These are phyloP conservation scores for Clivina fossor DNA, from an alignment of 2,888 invertebrate species.

Conservation along the genomic window DNA sequence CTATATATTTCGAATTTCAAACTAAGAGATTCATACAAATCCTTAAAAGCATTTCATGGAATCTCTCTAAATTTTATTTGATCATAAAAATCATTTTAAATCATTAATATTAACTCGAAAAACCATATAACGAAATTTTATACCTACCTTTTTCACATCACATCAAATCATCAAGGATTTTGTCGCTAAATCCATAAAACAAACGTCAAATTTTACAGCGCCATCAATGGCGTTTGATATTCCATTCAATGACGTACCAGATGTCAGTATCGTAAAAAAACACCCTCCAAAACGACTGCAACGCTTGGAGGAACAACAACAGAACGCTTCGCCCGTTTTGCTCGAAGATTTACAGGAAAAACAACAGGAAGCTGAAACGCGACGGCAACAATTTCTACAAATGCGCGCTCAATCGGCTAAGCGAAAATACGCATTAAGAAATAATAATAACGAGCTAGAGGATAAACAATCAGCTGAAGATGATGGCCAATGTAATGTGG, in stretches of 20 bases:
- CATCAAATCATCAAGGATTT: too few relatives aligned
- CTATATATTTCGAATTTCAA: too few relatives aligned
- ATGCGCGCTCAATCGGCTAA: slow-evolving; percentile 36
- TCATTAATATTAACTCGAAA: too few relatives aligned
- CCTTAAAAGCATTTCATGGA: too few relatives aligned
- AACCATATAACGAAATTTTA: too few relatives aligned
- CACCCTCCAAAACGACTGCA: slow-evolving; percentile 71
- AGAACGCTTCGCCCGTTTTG: slow-evolving; percentile 56
- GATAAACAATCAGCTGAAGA: too few relatives aligned
- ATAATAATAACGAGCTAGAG: neutral
- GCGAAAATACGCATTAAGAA: slow-evolving; percentile 14
- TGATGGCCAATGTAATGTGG: too few relatives aligned
- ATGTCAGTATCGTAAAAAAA: slow-evolving; percentile 55
- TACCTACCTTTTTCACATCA: too few relatives aligned
- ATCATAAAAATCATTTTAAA: too few relatives aligned
- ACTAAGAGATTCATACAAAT: too few relatives aligned
- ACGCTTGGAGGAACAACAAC: slow-evolving; percentile 64
- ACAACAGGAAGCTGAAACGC: slow-evolving; percentile 70
- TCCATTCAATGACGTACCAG: slow-evolving; percentile 48
- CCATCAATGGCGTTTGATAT: slow-evolving; percentile 47
- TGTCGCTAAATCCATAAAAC: too few relatives aligned
- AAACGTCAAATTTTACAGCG: slow-evolving; percentile 18
- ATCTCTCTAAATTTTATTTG: too few relatives aligned
- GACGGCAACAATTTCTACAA: slow-evolving; percentile 58
- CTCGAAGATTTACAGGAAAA: slow-evolving; percentile 69